Conservation (phyloP, 2,113 vertebrate genomes). For the Colistium nudipinnis region DNA sequence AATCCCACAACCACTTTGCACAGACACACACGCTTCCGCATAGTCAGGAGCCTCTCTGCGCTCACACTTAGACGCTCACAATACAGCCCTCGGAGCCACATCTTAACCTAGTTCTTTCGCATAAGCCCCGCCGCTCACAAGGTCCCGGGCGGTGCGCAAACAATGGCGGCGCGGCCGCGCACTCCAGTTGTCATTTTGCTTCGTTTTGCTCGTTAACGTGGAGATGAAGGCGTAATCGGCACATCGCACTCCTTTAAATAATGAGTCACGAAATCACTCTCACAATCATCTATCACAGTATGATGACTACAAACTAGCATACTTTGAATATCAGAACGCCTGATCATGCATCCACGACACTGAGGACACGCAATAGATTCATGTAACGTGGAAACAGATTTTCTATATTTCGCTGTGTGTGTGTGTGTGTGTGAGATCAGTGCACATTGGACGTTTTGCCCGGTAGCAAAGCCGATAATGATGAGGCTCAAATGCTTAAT, state of each 20-base stretch:
- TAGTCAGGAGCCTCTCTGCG: slow-evolving; percentile 51
- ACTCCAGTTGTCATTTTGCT: slow-evolving; percentile 32
- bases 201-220: too few species aligned
- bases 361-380: not conserved
- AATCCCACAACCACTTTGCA: slow-evolving; percentile 50
- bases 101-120: slow-evolving; percentile 77
- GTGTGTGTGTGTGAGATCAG: too few species aligned
- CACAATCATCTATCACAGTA: not conserved
- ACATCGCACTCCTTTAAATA: not conserved
- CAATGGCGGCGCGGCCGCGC: slow-evolving; percentile 25
- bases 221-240: too few species aligned
- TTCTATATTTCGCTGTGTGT: not conserved
- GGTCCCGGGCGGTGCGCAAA: slow-evolving; percentile 55
- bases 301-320: not conserved
- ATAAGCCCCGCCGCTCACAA: slow-evolving; percentile 68
- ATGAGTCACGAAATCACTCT: not conserved
- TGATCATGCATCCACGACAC: not conserved
- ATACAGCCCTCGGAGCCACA: slow-evolving; percentile 72
- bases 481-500: not conserved
- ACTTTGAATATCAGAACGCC: not conserved
- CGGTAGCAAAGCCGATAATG: slow-evolving; percentile 7
- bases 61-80: slow-evolving; percentile 63
- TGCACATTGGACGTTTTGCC: too few species aligned
- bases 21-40: slow-evolving; percentile 18
- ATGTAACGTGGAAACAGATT: slow-evolving; percentile 1